Evolutionary conservation across 2,797 vertebrate genomes (phyloP).

Genomic region (Centropyge bicolor): DNA sequence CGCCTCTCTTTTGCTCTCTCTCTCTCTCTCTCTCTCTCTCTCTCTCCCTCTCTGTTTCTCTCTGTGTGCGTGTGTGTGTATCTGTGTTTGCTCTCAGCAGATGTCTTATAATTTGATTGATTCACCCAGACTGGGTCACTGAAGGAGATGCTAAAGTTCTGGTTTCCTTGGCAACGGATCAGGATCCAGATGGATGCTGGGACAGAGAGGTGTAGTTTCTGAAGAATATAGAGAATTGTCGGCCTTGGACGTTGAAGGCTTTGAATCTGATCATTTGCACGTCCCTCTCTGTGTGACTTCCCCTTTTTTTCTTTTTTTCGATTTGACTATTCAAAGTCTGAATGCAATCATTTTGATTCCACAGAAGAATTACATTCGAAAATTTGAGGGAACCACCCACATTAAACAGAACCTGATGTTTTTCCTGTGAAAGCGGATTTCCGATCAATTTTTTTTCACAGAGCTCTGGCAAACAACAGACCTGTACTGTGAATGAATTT

Average conservation of each 20-base stretch:
- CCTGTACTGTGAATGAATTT: background rate
- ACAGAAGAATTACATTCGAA: background rate
- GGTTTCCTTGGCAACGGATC: slow-evolving; percentile 30
- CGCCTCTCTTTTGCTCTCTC: background rate
- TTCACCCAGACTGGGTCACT: slow-evolving; percentile 10
- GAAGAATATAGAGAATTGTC: background rate
- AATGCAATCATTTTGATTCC: background rate
- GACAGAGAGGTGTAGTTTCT: background rate
- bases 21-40: background rate
- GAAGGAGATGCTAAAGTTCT: slow-evolving; percentile 12
- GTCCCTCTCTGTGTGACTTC: background rate
- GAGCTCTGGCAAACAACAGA: background rate
- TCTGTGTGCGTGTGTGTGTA: background rate
- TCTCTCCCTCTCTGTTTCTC: background rate
- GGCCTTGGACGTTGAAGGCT: no score
- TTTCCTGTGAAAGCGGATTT: background rate
- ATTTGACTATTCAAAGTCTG: background rate
- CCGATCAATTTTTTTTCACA: background rate
- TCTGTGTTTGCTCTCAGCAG: slow-evolving; percentile 31
- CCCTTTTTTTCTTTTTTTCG: slow-evolving; percentile 11
- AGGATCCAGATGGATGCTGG: slow-evolving; percentile 18
- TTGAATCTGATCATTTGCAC: slow-evolving; percentile 1
- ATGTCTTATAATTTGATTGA: slow-evolving; percentile 38
- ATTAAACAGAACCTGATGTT: background rate
- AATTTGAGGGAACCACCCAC: background rate